Evolutionary conservation across 2,888 invertebrate species (phyloP), one percentile per base, ranked within the genome.

Genomic region (Odiellus spinosus): DNA sequence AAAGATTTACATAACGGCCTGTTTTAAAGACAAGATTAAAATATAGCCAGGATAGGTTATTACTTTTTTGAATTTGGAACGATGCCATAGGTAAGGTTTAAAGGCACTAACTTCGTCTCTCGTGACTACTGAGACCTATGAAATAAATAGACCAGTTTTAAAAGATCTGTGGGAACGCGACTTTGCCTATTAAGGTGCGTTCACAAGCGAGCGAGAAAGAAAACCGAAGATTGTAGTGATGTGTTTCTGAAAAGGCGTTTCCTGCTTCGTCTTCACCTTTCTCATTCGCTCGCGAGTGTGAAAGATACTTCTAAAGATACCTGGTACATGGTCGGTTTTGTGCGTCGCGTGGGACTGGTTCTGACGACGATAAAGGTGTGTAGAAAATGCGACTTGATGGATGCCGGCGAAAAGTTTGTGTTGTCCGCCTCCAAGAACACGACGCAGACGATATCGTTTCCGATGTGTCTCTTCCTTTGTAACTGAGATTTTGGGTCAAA

Each of bases 31-130:
- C 8, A 26, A 26, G 26, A 26, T 6, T 8, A 6, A 6, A 26
- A 26, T 26, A 26, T 8, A 26, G 8, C 26, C 26, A 4, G 26
- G 4, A 6, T 26, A 26, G 8, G 26, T 26, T 4, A 26, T 34
- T 54, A 58, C 58, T 48, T 88, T 88, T 65, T 87, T 85, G 64
- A 90, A 90, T 48, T 85, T 82, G 58, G 84, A 86, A 69, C 90
- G 87, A 66, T 90, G 88, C 88, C 88, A 88, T 44, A 90, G 74
- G 69, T 90, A 90, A 34, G 90, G 90, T 66, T 90, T 90, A 71
- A 88, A 90, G 56, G 90, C 90, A 38, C 88, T 87, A 36, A 90
- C 90, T 72, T 90, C 90, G 65, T 90, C 90, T 53, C 90, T 73
- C 17, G 88, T 88, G 46, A 90, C 90, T 36, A 90, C 88, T 0